Conservation (phyloP, 53 echinoderm and acorn worm species). For the Apostichopus leukothele region DNA sequence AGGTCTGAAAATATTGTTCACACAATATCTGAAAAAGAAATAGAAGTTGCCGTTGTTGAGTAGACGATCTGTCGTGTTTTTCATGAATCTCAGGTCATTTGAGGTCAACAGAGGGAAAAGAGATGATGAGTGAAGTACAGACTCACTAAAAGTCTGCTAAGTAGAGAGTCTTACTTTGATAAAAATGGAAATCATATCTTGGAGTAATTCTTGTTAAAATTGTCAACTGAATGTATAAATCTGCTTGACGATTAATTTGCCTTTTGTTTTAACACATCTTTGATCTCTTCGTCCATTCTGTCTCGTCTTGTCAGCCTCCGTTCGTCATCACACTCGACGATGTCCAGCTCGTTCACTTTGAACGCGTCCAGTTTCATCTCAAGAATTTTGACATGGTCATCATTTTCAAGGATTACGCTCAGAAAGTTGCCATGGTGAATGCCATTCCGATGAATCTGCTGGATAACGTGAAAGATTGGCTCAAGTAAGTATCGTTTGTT, state of each 20-base stretch:
- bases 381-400: conserved; percentile 99
- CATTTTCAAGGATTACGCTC: conserved; percentile 94
- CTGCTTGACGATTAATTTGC: too few species aligned
- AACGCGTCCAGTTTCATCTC: conserved; percentile 97
- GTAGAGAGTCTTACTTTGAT: too few species aligned
- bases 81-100: neutral
- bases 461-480: conserved; percentile 98
- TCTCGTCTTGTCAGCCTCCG: conserved; percentile 65
- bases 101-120: neutral
- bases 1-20: neutral
- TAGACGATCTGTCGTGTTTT: too few species aligned
- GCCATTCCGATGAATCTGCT: conserved; percentile 95
- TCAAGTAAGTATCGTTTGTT: conserved; percentile 64
- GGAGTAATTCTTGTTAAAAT: too few species aligned
- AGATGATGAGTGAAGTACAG: too few species aligned
- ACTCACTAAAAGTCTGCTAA: too few species aligned
- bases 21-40: neutral
- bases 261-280: neutral
- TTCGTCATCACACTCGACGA: conserved; percentile 90
- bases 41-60: too few species aligned
- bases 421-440: conserved; percentile 88
- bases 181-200: too few species aligned
- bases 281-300: neutral
- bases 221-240: too few species aligned
- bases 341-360: conserved; percentile 90